Percentiles rank a stretch among this genome's conserved stretches.
Conservation (phyloP, 2,113 vertebrate species). For the Bos javanicus region DNA sequence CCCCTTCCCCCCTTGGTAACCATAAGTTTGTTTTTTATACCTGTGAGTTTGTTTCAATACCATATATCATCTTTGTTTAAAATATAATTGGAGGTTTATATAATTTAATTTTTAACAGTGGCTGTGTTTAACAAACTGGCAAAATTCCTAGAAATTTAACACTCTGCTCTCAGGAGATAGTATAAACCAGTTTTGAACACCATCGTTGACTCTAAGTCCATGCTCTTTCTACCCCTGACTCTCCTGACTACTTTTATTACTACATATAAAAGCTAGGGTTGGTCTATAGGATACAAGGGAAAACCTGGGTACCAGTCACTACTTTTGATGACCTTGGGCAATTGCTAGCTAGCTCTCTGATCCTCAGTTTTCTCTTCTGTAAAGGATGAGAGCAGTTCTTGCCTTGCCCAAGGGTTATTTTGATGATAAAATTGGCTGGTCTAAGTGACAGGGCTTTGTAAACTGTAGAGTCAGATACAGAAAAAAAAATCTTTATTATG, state of each 20-base stretch:
- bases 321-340: background rate
- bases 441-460: background rate
- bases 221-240: background rate
- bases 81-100: background rate
- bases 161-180: background rate
- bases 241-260: background rate
- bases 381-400: background rate
- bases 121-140: background rate
- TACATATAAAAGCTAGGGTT: background rate
- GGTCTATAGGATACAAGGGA: background rate
- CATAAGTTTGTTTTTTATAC: background rate
- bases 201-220: background rate
- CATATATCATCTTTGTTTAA: background rate
- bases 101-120: conserved; percentile 15
- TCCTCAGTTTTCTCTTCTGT: background rate
- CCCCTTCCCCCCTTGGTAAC: background rate
- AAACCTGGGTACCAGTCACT: background rate
- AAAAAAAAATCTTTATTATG: background rate
- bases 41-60: background rate
- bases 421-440: background rate
- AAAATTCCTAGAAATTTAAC: background rate
- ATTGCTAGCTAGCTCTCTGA: background rate
- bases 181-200: background rate
- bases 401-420: background rate
- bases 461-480: background rate